Evolutionary conservation across 2,113 vertebrate genomes (phyloP), one percentile per base, ranked within the genome.

Genomic region (Ammospiza nelsoni): DNA sequence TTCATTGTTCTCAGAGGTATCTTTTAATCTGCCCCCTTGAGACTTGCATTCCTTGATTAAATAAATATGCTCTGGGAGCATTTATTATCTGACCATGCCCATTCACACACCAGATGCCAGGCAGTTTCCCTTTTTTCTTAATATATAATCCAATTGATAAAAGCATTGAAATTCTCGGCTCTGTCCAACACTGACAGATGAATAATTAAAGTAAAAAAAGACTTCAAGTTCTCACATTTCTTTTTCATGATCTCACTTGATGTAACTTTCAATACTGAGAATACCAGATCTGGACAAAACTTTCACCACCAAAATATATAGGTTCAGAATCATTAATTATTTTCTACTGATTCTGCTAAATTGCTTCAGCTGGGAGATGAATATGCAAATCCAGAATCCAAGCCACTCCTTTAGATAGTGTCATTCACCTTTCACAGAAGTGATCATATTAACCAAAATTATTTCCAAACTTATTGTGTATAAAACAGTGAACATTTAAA

Each of bases 131-230:
- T 78, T 87, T 84, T 73, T 87, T 92, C 59, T 76, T 74, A 92
- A 90, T 86, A 92, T 43, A 74, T 35, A 86, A 79, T 55, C 39
- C 59, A 61, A 83, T 23, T 58, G 62, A 57, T 79, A 73, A 96
- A 84, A 83, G 49, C 69, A 82, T 27, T 66, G 84, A 82, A 66
- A 65, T 68, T 76, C 15, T 92, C 84, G 54, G 66, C 66, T 87
- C 49, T 89, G 52, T 83, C 84, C 92, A 94, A 76, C 80, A 82
- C 25, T 0, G 1, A 55, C 1, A 15, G 55, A 89, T 91, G 74
- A 95, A 95, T 92, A 94, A 92, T 92, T 85, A 49, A 84, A 89
- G 44, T 73, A 37, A 89, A 89, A 94, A 93, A 84, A 54, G 48
- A 41, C 48, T 90, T 55, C 48, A 84, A 66, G 76, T 89, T 92